Base-by-base conservation (phyloP, 2,113 vertebrate genomes). In the Oncorhynchus tshawytscha region DNA sequence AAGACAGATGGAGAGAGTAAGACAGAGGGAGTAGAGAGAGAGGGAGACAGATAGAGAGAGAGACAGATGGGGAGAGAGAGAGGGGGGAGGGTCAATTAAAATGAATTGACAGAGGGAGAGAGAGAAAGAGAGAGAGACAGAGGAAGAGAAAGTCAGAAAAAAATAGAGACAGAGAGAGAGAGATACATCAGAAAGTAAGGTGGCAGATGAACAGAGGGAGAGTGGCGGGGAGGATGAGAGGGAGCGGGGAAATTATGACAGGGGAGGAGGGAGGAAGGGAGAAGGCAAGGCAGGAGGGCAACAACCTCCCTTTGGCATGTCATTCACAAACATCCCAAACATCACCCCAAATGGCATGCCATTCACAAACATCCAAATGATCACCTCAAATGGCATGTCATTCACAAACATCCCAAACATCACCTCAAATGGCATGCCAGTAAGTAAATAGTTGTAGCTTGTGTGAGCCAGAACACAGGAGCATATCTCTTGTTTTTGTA, bases 201-300 rank as follows among this genome's bases (percentile, higher is more conserved):
- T 34, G 31, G 31, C 31, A 34, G 31, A 34, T 34, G 31, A 34
- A 34, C 31, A 39, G 8, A 84, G 86, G 7, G 49, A 39, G 57
- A 39, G 34, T 11, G 39, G 39, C 8, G 39, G 8, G 39, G 39
- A 45, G 39, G 8, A 2, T 45, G 39, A 73, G n/a, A 65, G 59
- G 65, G 25, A 74, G 64, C 2, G 24, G 15, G 22, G 0, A 16
- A 51, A 51, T 1, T 48, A 78, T 51, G 48, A 71, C 11, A 71
- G 24, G 16, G 24, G 9, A 29, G 18, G 8, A 31, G 27, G 13
- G 49, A 4, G 54, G 25, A 65, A 51, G 31, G 22, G 29, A 22
- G 65, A 54, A 16, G 29, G 16, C 20, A 70, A 73, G 66, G 86
- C 72, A 88, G 73, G 11, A 18, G 64, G 79, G 68, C 74, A 79